Base-by-base conservation (phyloP, 2,888 invertebrate genomes). In the Dichetophora obliterata region DNA sequence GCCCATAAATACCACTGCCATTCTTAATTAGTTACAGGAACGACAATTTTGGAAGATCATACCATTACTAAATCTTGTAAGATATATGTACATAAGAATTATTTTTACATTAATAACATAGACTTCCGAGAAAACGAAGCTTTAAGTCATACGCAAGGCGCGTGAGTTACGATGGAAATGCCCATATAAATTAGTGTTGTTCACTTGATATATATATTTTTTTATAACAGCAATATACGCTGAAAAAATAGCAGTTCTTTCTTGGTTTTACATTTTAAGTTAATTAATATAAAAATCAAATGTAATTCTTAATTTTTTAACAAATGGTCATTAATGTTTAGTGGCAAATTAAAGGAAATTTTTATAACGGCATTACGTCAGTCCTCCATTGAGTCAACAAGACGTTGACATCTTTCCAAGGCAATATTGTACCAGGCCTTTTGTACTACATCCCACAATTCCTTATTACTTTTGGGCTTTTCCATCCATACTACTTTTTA, bases 381-480 rank as follows among this genome's bases (percentile, higher is more conserved):
- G 57, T 37, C 11, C 24, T 52, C 54, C 54, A 71, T 71, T 27
- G 72, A 76, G 65, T 72, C 22, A 6, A 76, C 72, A n/a, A 77
- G 68, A 52, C 31, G 19, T 68, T 77, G 75, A 61, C 79, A 77
- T 59, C 79, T 68, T 24, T 77, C 48, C 37, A 50, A 27, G 48
- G 61, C 73, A 75, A 75, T 80, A 52, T 37, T 61, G 50, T 50
- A 74, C 75, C 75, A 73, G 59, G 72, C 54, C 61, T 34, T 19
- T 48, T 72, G 22, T 14, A 69, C 48, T 37, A 68, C 74, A 34
- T 75, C 50, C 76, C 69, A 70, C 27, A 78, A 57, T 70, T 57
- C 43, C 65, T 78, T 74, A 61, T 78, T 71, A n/a, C 48, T 75
- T 52, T 57, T 43, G 31, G 71, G 54, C 50, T 77, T 78, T 27